Evolutionary conservation across 2,888 invertebrate species (phyloP).

Genomic region (Clunio marinus): DNA sequence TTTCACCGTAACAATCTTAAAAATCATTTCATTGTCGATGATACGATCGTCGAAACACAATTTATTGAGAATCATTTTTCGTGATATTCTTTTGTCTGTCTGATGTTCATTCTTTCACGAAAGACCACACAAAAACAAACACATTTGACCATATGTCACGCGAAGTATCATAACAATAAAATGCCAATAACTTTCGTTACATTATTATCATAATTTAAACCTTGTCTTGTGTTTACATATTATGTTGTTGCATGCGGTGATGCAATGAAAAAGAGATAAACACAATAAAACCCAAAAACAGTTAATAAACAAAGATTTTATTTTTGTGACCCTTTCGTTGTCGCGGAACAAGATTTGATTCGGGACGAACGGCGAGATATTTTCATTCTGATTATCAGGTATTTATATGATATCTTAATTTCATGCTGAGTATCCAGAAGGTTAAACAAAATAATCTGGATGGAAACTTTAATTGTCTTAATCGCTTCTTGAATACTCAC

Average conservation of each 20-base stretch:
- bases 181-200: slow-evolving; percentile 27
- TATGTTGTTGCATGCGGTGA: slow-evolving; percentile 11
- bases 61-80: neutral
- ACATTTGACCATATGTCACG: slow-evolving; percentile 19
- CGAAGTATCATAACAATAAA: slow-evolving; percentile 26
- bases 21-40: neutral
- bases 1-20: neutral
- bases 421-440: neutral
- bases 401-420: neutral
- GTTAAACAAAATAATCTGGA: neutral
- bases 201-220: slow-evolving; percentile 32
- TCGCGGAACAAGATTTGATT: too few relatives aligned
- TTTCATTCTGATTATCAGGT: neutral
- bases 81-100: too few relatives aligned
- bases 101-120: neutral
- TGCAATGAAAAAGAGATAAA: slow-evolving; percentile 5
- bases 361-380: neutral
- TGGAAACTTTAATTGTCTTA: neutral
- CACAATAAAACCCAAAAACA: slow-evolving; percentile 1
- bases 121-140: slow-evolving; percentile 21
- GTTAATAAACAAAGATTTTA: slow-evolving; percentile 7
- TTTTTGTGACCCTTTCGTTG: slow-evolving; percentile 1
- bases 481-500: neutral
- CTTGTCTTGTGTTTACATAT: neutral
- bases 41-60: too few relatives aligned